Conservation (phyloP, 2,797 vertebrate species). For the Pogonophryne albipinna region DNA sequence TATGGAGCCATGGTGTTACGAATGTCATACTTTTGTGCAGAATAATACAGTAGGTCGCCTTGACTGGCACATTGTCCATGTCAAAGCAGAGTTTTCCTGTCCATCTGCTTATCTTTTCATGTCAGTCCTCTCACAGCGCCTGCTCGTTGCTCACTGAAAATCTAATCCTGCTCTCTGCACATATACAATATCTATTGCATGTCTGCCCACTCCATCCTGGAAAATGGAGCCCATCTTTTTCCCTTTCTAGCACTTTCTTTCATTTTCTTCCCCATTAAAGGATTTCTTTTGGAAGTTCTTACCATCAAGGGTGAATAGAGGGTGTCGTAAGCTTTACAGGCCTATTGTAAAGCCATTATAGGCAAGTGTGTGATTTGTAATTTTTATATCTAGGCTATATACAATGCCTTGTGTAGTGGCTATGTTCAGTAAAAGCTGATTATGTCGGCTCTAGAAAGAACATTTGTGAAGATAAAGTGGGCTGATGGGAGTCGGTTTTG, state of each 20-base stretch:
- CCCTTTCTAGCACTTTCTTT: background rate
- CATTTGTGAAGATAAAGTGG: background rate
- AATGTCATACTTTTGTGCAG: constrained; percentile 6
- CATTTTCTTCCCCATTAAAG: background rate
- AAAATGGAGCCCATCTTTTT: background rate
- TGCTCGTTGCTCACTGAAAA: constrained; percentile 17
- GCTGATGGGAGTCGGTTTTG: background rate
- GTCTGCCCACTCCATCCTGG: background rate
- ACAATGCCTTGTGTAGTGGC: background rate
- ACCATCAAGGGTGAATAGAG: background rate
- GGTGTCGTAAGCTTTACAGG: background rate
- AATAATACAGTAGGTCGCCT: constrained; percentile 5
- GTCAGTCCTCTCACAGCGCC: background rate
- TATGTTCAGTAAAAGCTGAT: constrained; percentile 9
- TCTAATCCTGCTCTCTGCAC: constrained; percentile 30
- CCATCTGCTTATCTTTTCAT: constrained; percentile 16
- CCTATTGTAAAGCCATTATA: background rate
- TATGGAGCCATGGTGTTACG: constrained; percentile 4
- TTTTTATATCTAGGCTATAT: background rate
- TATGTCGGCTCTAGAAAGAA: background rate
- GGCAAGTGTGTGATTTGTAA: background rate
- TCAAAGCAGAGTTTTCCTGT: background rate
- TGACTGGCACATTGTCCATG: constrained; percentile 4
- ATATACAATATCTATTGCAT: constrained; percentile 4
- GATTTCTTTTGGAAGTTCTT: constrained; percentile 1